These are phyloP conservation scores for Neomorphus geoffroyi DNA, from an alignment of 2,797 vertebrate species.

Conservation along the genomic window DNA sequence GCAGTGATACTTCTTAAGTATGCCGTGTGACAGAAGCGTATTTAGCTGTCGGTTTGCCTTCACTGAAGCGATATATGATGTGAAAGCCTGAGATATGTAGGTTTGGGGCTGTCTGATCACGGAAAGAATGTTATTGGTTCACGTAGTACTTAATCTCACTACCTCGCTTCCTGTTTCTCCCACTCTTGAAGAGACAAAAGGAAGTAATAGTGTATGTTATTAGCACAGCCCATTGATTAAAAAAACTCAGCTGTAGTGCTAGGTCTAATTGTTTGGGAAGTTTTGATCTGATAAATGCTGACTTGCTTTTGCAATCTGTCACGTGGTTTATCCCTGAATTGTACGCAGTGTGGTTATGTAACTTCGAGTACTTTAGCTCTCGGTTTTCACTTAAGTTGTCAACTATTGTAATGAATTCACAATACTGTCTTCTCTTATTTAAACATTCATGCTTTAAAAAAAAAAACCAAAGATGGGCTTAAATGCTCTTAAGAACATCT, in stretches of 20 bases:
- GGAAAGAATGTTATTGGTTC: background rate
- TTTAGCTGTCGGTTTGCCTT: background rate
- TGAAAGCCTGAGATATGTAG: background rate
- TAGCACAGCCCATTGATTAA: background rate
- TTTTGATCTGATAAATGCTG: background rate
- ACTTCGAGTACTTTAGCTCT: background rate
- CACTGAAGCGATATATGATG: background rate
- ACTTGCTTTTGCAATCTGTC: background rate
- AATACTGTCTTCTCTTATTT: background rate
- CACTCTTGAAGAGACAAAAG: background rate
- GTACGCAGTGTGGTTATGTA: background rate
- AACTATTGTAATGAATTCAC: background rate
- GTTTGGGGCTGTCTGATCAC: background rate
- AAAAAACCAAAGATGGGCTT: background rate
- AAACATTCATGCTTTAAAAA: background rate
- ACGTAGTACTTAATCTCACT: background rate
- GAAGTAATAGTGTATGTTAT: background rate
- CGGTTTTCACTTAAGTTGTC: slow-evolving; percentile 1
- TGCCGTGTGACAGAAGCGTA: background rate
- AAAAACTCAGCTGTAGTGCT: background rate
- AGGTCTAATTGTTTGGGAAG: background rate
- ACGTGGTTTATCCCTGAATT: background rate
- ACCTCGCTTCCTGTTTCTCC: background rate
- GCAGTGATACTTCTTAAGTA: background rate
- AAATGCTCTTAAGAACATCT: background rate